Base-by-base conservation (phyloP, 2,888 invertebrate genomes). In the Microctonus hyperodae region DNA sequence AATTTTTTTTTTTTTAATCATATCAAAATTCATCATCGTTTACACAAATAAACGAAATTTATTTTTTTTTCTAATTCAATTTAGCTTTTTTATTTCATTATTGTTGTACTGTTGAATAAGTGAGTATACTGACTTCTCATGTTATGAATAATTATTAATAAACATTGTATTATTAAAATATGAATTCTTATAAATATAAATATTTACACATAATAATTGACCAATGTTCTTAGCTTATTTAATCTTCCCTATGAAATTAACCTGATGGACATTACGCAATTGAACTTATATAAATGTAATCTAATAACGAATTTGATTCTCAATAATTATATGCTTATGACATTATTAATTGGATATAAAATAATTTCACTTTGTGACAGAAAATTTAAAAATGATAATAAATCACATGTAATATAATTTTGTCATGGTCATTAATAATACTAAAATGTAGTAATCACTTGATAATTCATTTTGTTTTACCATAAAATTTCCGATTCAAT, bases 401-500 rank as follows among this genome's bases (percentile, higher is more conserved):
- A n/a, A n/a, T n/a, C n/a, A n/a, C n/a, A n/a, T n/a, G n/a, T n/a
- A n/a, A n/a, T 25, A 13, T 50, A 23, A 33, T 57, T 20, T 33
- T 23, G 51, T 60, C 25, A 60, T 28, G 25, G 11, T 44, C 31
- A 44, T 28, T 48, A 20, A 28, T 44, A 25, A 48, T 48, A 60
- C 31, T 48, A 23, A 40, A n/a, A 4, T n/a, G 7, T 22, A 23
- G 37, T 57, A 20, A 16, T n/a, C n/a, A n/a, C 7, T n/a, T 2
- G 2, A 23, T n/a, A 9, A 20, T 28, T 28, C 1, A 22, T n/a
- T 68, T 70, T 70, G 83, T 80, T 79, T 89, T 90, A 71, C 89
- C 88, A 80, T 92, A 92, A 85, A 92, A 93, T 83, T 93, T 93
- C 76, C 89, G 89, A 82, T 93, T 92, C 35, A 93, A 84, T 70